Conservation (phyloP, 2,113 vertebrate species). For the Mellivora capensis region DNA sequence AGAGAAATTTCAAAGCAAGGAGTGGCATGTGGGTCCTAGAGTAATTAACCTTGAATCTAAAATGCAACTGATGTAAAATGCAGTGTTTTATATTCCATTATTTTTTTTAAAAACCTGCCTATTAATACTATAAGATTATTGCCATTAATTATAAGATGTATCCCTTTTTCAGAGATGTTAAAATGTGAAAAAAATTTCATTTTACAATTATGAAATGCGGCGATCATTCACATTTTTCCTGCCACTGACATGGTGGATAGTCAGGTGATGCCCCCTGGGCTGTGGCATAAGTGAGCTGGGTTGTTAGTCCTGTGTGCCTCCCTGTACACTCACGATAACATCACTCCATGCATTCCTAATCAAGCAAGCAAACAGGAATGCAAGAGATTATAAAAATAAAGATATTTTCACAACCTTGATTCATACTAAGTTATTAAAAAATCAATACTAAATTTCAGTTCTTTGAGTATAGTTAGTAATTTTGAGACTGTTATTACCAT, state of each 20-base stretch:
- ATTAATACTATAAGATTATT: background rate
- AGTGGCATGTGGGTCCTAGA: background rate
- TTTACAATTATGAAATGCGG: background rate
- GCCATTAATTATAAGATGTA: background rate
- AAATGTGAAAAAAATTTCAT: background rate
- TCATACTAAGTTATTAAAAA: constrained; percentile 13
- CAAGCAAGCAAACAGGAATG: background rate
- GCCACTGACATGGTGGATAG: background rate
- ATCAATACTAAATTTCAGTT: background rate
- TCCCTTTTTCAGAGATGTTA: background rate
- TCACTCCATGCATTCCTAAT: background rate
- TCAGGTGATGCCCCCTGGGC: background rate
- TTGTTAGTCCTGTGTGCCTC: background rate
- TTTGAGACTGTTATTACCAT: background rate
- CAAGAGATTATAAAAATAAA: background rate
- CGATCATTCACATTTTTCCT: background rate
- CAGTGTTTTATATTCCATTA: background rate
- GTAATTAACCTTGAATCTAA: constrained; percentile 14
- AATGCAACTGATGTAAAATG: background rate
- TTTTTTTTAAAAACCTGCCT: background rate
- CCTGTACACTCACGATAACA: background rate
- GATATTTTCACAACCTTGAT: background rate
- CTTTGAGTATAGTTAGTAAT: background rate
- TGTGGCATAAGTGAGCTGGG: background rate
- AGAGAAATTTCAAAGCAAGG: constrained; percentile 12